These are phyloP conservation scores for Sicus ferrugineus DNA, from an alignment of 2,888 invertebrate genomes.

Conservation along the genomic window DNA sequence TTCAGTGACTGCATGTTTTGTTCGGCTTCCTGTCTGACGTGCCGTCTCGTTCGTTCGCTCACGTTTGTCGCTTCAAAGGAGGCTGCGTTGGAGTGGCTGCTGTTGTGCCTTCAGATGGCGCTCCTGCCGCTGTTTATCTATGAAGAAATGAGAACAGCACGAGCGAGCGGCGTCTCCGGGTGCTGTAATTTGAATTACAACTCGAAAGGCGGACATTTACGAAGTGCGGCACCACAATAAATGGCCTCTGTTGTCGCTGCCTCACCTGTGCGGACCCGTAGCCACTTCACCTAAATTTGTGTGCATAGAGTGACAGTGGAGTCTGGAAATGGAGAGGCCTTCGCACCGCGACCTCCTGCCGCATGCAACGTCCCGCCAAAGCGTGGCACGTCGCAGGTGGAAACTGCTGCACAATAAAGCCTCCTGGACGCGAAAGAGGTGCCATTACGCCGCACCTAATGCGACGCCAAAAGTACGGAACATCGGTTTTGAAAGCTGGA, in stretches of 20 bases:
- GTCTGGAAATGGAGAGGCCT: too few species aligned
- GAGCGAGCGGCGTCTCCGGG: conserved; percentile 38
- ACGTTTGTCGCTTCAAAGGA: conserved; percentile 57
- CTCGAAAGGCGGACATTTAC: conserved; percentile 26
- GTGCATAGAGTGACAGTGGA: not conserved
- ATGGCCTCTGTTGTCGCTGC: conserved; percentile 2
- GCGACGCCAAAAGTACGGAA: too few species aligned
- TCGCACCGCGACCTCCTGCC: too few species aligned
- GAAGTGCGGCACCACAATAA: conserved; percentile 20
- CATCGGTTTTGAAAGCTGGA: too few species aligned
- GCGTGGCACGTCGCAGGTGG: too few species aligned
- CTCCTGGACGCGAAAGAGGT: too few species aligned
- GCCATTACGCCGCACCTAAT: too few species aligned
- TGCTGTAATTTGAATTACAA: conserved; percentile 48
- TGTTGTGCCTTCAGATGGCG: conserved; percentile 19
- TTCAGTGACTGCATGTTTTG: conserved; percentile 34
- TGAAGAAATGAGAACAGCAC: conserved; percentile 47
- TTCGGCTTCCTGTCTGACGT: conserved; percentile 40
- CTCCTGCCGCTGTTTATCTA: conserved; percentile 52
- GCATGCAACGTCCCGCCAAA: too few species aligned
- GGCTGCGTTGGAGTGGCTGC: conserved; percentile 51
- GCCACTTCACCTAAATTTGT: too few species aligned
- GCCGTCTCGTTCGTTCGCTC: not conserved
- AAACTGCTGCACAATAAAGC: too few species aligned
- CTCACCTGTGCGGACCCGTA: not conserved